Evolutionary conservation across 2,797 vertebrate species (phyloP).

Genomic region (Chanos chanos): DNA sequence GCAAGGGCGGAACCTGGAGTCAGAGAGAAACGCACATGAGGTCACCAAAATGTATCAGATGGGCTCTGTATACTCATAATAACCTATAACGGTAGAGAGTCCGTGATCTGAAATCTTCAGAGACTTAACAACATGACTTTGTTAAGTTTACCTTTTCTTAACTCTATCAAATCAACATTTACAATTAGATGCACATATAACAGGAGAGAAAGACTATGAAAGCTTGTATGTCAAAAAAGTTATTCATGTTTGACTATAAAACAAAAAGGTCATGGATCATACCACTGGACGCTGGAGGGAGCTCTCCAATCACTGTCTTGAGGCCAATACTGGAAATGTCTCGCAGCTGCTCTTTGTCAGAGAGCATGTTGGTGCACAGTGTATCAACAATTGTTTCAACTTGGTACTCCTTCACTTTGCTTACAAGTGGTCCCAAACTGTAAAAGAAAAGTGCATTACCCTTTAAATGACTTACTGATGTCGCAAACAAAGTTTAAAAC

Average conservation of each 20-base stretch:
- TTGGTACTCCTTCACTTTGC: conserved; percentile 99
- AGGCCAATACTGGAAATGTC: conserved; percentile 99
- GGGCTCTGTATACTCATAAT: too few relatives aligned
- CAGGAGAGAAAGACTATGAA: too few relatives aligned
- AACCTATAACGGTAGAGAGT: too few relatives aligned
- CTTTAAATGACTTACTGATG: not conserved
- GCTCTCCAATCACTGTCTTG: conserved; percentile 97
- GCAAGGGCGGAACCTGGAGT: conserved; percentile 89
- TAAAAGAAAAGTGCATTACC: conserved; percentile 37
- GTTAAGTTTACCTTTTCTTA: too few relatives aligned
- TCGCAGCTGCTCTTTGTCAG: conserved; percentile 96
- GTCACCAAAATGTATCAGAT: not conserved
- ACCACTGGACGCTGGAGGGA: conserved; percentile 97
- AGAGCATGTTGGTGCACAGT: conserved; percentile 98
- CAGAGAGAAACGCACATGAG: conserved; percentile 1
- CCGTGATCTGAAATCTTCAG: too few relatives aligned
- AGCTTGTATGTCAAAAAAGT: too few relatives aligned
- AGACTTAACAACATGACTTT: too few relatives aligned
- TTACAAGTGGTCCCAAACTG: conserved; percentile 96
- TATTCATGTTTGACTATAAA: too few relatives aligned
- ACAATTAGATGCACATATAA: too few relatives aligned
- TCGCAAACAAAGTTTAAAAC: not conserved
- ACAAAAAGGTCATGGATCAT: conserved; percentile 37
- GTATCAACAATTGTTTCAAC: conserved; percentile 99
- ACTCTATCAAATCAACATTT: too few relatives aligned